Base-by-base conservation (phyloP, 2,888 invertebrate species). In the Euclidia mi region DNA sequence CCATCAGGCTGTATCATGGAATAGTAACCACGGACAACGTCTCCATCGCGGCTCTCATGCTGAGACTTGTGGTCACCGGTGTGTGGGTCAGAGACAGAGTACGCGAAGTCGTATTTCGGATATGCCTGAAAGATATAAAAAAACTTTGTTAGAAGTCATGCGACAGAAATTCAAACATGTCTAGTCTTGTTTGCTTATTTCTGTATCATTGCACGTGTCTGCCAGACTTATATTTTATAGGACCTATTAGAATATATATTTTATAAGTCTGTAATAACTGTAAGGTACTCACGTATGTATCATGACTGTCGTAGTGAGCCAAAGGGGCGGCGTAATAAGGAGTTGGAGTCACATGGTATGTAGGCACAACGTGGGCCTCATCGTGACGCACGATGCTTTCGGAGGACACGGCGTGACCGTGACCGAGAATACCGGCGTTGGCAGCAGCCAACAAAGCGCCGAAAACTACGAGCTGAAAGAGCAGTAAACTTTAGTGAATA, bases 61-160 rank as follows among this genome's bases (percentile, higher is more conserved):
- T 91, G 91, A 14, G 84, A 81, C 77, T 93, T 92, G 77, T 87
- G 84, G 81, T 95, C 94, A 43, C 94, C 93, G 65, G 94, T 94
- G 81, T 92, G 90, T 12, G 89, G 88, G 77, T 94, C 94, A 32
- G 89, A 72, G 37, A 94, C 94, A 51, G 92, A 91, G 79, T 94
- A 94, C 49, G 87, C 87, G 76, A 85, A 92, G 69, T 87, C 82
- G 68, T 86, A 87, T 69, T 45, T 32, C 3, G 52, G 52, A 12
- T 45, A 84, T 44, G 87, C 82, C 87, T 90, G 61, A 12, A 64
- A 53, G 10, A 2, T 3, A n/a, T n/a, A n/a, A n/a, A n/a, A n/a
- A n/a, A n/a, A n/a, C n/a, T n/a, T n/a, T n/a, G n/a, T n/a, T n/a
- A n/a, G n/a, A n/a, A n/a, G n/a, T n/a, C n/a, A n/a, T n/a, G n/a